Conservation (phyloP, 2,113 vertebrate species). For the Callorhinus ursinus region DNA sequence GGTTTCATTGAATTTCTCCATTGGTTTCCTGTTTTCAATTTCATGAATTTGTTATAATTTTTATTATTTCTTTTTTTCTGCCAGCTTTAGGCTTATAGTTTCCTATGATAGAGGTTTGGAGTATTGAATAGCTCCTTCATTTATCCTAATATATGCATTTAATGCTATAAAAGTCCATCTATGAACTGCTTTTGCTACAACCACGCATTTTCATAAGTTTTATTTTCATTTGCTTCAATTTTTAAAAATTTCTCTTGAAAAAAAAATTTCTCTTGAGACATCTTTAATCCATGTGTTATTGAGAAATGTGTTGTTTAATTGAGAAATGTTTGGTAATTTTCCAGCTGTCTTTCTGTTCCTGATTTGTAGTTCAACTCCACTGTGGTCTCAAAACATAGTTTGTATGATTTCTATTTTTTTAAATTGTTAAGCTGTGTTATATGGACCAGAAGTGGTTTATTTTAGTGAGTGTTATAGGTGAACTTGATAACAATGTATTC, state of each 20-base stretch:
- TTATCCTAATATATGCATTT: not conserved
- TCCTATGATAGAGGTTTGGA: not conserved
- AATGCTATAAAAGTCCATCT: not conserved
- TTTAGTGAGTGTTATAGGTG: not conserved
- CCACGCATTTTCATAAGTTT: not conserved
- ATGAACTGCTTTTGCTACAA: not conserved
- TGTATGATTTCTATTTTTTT: not conserved
- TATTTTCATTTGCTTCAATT: not conserved
- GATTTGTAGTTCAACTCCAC: not conserved
- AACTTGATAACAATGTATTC: not conserved
- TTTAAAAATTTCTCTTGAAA: not conserved
- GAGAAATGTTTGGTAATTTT: not conserved
- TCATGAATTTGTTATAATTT: not conserved
- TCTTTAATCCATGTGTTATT: not conserved
- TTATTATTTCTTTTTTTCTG: not conserved
- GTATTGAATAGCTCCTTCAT: not conserved
- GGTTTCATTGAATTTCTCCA: not conserved
- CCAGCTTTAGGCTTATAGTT: not conserved
- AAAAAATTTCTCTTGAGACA: not conserved
- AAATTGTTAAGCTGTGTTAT: not conserved
- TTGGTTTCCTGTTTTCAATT: not conserved
- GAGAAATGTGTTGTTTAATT: not conserved
- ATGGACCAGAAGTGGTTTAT: not conserved
- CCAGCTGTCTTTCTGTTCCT: not conserved
- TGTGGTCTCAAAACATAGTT: not conserved